Evolutionary conservation across 1,140 invertebrate genomes (phyloP).

Genomic region (Drosophila pseudoananassae): DNA sequence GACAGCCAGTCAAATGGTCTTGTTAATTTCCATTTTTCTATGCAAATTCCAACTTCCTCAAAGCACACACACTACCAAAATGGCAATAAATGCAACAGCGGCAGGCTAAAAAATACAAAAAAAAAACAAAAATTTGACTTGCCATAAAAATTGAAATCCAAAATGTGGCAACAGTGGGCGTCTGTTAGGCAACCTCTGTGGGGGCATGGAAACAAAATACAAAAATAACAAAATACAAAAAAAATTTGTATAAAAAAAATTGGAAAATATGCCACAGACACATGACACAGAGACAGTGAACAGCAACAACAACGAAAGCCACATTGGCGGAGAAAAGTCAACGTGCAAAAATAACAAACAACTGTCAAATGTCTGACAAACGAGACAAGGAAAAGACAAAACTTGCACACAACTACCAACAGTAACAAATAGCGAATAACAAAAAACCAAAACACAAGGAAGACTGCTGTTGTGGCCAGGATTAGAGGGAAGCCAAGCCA

Average conservation of each 20-base stretch:
- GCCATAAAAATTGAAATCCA: conserved; percentile 80
- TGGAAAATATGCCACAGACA: conserved; percentile 72
- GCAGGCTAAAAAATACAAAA: conserved; percentile 14
- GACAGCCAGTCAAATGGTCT: conserved; percentile 80
- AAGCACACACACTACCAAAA: conserved; percentile 54
- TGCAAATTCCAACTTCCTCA: conserved; percentile 82
- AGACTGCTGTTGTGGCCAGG: conserved; percentile 40
- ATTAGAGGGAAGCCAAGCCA: conserved; percentile 36
- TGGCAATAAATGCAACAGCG: conserved; percentile 58
- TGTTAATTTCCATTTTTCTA: conserved; percentile 84
- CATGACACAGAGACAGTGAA: conserved; percentile 54
- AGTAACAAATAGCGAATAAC: conserved; percentile 9
- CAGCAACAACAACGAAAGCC: conserved; percentile 16
- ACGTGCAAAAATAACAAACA: conserved; percentile 82
- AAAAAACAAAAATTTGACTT: conserved; percentile 66
- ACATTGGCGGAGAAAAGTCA: conserved; percentile 62
- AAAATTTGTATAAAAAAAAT: conserved; percentile 10
- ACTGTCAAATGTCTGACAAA: conserved; percentile 83
- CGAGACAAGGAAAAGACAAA: conserved; percentile 80
- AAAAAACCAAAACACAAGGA: conserved; percentile 31
- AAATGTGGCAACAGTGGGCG: conserved; percentile 67
- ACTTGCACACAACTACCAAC: conserved; percentile 35
- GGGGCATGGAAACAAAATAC: conserved; percentile 56
- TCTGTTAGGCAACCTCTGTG: conserved; percentile 73
- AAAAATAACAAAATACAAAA: conserved; percentile 1